These are phyloP conservation scores for Tokudaia tokunoshimensis DNA, from an alignment of 2,797 vertebrate genomes.

Conservation along the genomic window DNA sequence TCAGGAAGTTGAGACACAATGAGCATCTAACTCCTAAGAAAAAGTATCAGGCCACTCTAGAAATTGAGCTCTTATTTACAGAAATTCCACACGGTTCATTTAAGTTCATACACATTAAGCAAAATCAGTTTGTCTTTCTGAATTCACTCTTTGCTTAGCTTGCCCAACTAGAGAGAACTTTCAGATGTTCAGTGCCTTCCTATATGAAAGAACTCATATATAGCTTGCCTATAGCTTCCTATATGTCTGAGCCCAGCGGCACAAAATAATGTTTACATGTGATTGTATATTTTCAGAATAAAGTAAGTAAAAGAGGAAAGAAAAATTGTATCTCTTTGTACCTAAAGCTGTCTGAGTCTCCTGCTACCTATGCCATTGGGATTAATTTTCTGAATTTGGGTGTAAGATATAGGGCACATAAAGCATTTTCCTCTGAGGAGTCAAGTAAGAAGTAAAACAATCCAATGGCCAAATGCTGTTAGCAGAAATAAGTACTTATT, in stretches of 20 bases:
- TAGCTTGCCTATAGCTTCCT: background rate
- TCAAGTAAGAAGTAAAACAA: background rate
- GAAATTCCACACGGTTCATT: background rate
- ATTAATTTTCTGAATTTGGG: background rate
- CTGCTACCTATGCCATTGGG: background rate
- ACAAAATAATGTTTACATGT: background rate
- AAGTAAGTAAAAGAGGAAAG: background rate
- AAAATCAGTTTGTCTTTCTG: background rate
- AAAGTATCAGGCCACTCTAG: background rate
- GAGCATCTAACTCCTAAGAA: background rate
- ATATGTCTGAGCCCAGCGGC: background rate
- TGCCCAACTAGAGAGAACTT: background rate
- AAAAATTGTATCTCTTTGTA: background rate
- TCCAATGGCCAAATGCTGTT: background rate
- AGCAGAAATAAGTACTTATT: background rate
- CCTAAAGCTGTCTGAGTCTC: background rate
- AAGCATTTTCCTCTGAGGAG: background rate
- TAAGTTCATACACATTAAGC: background rate
- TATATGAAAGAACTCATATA: background rate
- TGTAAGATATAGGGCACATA: background rate
- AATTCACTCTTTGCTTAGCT: background rate
- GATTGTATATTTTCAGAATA: background rate
- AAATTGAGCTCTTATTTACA: background rate
- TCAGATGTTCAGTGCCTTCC: background rate
- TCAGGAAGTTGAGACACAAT: accelerated